phyloP scores from a whole-genome alignment of 2,888 invertebrate species.

The Hemaris fuciformis region DNA sequence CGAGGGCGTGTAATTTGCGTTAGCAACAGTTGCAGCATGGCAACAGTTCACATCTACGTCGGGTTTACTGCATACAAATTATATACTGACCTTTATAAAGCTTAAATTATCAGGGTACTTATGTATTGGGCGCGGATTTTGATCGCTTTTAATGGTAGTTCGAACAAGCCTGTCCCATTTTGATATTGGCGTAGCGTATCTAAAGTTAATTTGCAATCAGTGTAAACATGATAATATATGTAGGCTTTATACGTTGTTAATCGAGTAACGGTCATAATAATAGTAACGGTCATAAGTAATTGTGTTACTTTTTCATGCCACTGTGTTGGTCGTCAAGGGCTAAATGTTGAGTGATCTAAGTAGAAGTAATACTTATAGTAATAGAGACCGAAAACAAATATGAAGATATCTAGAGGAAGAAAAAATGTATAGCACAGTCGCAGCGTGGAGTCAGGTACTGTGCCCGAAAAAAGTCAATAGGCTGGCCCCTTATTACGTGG shows the following conservation, averaged over 20 bases:
- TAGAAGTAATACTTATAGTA: too few species aligned
- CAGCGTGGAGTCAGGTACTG: too few species aligned
- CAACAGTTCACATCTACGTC: background rate
- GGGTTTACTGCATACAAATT: background rate
- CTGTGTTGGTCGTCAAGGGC: too few species aligned
- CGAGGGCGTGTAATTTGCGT: background rate
- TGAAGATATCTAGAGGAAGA: too few species aligned
- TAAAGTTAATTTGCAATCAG: background rate
- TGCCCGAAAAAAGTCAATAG: too few species aligned
- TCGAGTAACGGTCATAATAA: background rate
- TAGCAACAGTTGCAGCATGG: background rate
- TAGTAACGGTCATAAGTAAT: too few species aligned
- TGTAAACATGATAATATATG: background rate
- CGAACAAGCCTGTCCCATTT: background rate
- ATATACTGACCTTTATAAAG: background rate
- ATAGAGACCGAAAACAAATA: too few species aligned
- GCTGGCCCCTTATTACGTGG: too few species aligned
- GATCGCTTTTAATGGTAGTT: conserved; percentile 1
- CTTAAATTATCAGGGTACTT: background rate
- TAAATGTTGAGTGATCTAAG: too few species aligned
- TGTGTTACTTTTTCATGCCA: too few species aligned
- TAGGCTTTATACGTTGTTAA: background rate
- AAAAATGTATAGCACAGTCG: too few species aligned
- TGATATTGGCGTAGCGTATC: background rate
- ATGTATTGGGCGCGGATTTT: conserved; percentile 4